Evolutionary conservation across 92 coral and sea anemone species (phyloP).

Genomic region (Zoanthus gigantus): DNA sequence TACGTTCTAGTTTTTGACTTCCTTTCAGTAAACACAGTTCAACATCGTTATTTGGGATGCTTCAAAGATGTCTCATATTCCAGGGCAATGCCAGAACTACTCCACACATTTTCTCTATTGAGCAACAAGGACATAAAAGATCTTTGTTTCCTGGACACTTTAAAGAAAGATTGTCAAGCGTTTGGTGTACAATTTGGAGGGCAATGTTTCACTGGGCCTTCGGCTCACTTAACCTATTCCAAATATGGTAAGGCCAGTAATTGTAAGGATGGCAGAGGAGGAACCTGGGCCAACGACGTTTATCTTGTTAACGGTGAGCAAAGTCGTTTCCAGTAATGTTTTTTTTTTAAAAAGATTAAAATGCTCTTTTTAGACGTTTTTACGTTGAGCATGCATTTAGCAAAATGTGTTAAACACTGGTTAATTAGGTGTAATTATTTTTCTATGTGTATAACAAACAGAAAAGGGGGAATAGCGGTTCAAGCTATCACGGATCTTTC

Average conservation of each 20-base stretch:
- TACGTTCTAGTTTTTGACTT: background rate
- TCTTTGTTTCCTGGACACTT: background rate
- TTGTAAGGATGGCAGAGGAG: conserved; percentile 34
- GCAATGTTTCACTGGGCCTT: conserved; percentile 32
- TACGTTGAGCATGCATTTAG: background rate
- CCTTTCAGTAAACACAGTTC: background rate
- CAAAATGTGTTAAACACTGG: background rate
- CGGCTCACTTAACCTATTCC: conserved; percentile 7
- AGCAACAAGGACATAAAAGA: background rate
- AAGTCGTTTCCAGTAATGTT: background rate
- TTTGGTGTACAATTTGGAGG: conserved; percentile 39
- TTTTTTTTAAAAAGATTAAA: background rate
- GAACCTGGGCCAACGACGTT: conserved; percentile 33
- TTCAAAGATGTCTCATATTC: background rate
- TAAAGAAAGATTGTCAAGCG: background rate
- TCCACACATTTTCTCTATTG: background rate
- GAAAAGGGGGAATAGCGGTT: too few species aligned
- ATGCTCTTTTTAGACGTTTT: background rate
- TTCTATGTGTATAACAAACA: too few species aligned
- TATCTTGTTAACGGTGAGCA: conserved; percentile 1
- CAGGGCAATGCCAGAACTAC: background rate
- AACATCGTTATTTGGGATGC: background rate
- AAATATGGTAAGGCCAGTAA: conserved; percentile 13
- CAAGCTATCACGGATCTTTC: too few species aligned
- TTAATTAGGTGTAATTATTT: too few species aligned